A percentile compares a stretch with the other conserved stretches of the same genome.
phyloP scores from a whole-genome alignment of 2,113 vertebrate genomes.

The Gallinago jamesoni region DNA sequence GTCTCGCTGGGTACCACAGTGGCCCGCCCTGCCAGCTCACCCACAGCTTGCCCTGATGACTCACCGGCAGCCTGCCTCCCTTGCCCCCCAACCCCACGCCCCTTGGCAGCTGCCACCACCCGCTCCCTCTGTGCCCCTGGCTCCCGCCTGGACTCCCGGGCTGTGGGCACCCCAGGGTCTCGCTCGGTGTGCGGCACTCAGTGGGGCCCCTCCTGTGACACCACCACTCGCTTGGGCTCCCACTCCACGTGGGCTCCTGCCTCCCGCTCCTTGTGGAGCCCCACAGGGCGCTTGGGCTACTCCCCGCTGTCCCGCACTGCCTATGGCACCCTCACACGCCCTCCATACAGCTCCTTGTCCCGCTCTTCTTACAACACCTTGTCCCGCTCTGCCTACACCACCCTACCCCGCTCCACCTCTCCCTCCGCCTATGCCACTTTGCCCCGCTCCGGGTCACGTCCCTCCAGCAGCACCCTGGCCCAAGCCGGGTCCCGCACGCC shows the following conservation, averaged over 20 bases:
- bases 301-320: neutral
- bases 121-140: neutral
- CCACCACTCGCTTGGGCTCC: neutral
- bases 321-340: neutral
- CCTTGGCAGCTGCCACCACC: neutral
- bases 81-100: accelerated
- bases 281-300: neutral
- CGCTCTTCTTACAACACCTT: slow-evolving; percentile 1
- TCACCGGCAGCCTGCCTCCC: neutral
- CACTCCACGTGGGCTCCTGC: neutral
- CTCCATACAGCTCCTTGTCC: slow-evolving; percentile 12
- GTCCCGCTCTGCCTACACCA: neutral
- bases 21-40: neutral
- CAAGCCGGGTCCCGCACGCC: neutral
- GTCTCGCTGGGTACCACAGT: neutral
- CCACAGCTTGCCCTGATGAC: accelerated
- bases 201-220: slow-evolving; percentile 10
- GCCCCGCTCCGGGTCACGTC: neutral
- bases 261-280: neutral
- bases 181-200: slow-evolving; percentile 1
- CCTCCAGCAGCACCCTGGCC: neutral
- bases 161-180: neutral
- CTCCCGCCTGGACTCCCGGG: neutral
- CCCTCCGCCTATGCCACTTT: slow-evolving; percentile 14
- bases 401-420: slow-evolving; percentile 16